phyloP scores from a whole-genome alignment of 2,888 invertebrate species.

The Cotesia congregata region DNA sequence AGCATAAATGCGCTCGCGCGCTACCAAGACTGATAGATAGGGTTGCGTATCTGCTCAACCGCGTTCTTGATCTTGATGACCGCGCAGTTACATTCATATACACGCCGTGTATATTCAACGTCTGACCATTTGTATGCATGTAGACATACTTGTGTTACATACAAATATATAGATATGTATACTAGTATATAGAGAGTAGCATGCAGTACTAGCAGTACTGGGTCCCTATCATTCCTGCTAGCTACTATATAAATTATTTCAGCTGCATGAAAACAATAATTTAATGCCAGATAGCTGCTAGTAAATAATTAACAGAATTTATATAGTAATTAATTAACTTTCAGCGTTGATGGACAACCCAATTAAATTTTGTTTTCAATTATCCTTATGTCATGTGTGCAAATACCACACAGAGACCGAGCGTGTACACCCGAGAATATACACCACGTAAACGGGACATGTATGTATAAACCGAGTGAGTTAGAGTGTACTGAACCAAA shows the following conservation, averaged over 20 bases:
- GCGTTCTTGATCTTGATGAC: slow-evolving; percentile 1
- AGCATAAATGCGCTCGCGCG: background rate
- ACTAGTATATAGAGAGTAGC: background rate
- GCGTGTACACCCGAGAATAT: background rate
- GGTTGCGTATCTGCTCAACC: background rate
- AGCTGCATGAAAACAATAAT: slow-evolving; percentile 1
- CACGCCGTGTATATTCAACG: background rate
- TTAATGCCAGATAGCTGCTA: background rate
- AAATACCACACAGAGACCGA: background rate
- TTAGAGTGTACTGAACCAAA: background rate
- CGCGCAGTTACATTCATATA: background rate
- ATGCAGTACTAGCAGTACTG: background rate
- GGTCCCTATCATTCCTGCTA: background rate
- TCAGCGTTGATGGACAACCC: slow-evolving; percentile 1
- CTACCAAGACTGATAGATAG: background rate
- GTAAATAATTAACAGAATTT: slow-evolving; percentile 1
- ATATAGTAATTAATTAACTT: slow-evolving; percentile 1
- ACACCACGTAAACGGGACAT: background rate
- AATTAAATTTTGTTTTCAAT: slow-evolving; percentile 1
- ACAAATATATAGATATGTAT: background rate
- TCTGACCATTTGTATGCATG: background rate
- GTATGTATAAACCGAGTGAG: background rate
- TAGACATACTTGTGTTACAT: background rate
- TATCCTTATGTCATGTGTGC: background rate
- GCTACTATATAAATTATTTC: background rate